Evolutionary conservation across 2,797 vertebrate species (phyloP), one percentile per base, ranked within the genome.

Genomic region (Xiphorhynchus erythropygius): DNA sequence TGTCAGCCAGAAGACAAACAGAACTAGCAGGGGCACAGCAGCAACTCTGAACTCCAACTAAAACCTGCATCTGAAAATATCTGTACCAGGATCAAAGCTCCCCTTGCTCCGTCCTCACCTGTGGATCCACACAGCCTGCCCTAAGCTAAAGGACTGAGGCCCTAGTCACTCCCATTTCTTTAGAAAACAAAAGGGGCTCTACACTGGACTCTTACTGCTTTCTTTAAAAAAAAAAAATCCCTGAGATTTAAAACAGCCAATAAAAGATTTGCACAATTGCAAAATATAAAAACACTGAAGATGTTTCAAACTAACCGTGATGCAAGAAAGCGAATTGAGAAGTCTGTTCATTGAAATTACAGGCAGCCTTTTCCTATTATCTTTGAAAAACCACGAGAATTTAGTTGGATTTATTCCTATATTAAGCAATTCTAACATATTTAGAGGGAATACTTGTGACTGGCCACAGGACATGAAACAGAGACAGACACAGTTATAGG

Each of bases 171-270:
- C 35, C 18, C 28, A 44, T 44, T 84, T 33, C 79, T 84, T 60
- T 25, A 44, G 50, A 75, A 87, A 85, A 84, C 28, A 65, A 59
- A 81, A 71, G 4, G 12, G 49, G 32, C 28, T 37, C 14, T 30
- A 35, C 33, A 28, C 8, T 25, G 49, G 37, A 50, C 64, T 55
- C 19, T 42, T 41, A n/a, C 0, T 57, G 42, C 8, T 42, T 33
- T 33, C 39, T 65, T 50, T 50, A 4, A 50, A 28, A n/a, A 5
- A 5, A 41, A 33, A 33, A 37, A 59, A 57, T 70, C 89, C 89
- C 90, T 92, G 84, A 94, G 90, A 81, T 82, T 83, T 84, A 37
- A 44, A 87, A 73, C 11, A n/a, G 65, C 89, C 71, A 87, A 75
- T 49, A 75, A 62, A 84, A 84, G 47, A 63, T 65, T 8, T 46